These are phyloP conservation scores for Misgurnus anguillicaudatus DNA, from an alignment of 2,113 vertebrate genomes.

Conservation along the genomic window DNA sequence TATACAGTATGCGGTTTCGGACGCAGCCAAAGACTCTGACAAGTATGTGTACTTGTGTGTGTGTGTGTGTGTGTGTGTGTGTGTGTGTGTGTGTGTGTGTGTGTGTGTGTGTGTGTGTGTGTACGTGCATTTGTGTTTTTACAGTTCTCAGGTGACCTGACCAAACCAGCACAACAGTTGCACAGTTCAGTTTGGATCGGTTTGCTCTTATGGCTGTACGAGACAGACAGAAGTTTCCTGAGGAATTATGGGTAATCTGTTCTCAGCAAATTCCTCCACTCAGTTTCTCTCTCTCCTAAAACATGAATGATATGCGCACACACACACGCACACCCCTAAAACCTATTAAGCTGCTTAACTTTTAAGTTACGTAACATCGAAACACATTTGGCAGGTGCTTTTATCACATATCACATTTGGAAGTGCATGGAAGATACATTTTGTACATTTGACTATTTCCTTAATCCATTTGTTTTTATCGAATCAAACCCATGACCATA, in stretches of 20 bases:
- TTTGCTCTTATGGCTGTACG: conserved; percentile 47
- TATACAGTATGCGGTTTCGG: too few relatives aligned
- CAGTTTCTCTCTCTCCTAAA: neutral
- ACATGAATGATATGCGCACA: conserved; percentile 11
- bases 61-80: conserved; percentile 32
- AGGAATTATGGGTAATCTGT: conserved; percentile 34
- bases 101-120: conserved; percentile 35
- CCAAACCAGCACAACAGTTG: conserved; percentile 40
- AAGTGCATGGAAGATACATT: too few relatives aligned
- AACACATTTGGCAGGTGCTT: too few relatives aligned
- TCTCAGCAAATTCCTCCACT: conserved; percentile 19
- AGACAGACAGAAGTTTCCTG: conserved; percentile 6
- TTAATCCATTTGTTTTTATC: too few relatives aligned
- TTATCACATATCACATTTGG: too few relatives aligned
- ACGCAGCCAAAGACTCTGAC: too few relatives aligned
- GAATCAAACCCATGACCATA: too few relatives aligned
- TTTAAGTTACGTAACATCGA: too few relatives aligned
- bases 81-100: conserved; percentile 35
- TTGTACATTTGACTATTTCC: too few relatives aligned
- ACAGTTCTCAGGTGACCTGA: conserved; percentile 39
- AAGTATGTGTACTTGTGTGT: conserved; percentile 32
- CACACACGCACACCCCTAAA: too few relatives aligned
- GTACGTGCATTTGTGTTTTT: conserved; percentile 28
- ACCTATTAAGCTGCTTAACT: too few relatives aligned
- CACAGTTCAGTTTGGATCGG: neutral